Conservation (phyloP, 2,797 vertebrate species). For the Mus minutoides region DNA sequence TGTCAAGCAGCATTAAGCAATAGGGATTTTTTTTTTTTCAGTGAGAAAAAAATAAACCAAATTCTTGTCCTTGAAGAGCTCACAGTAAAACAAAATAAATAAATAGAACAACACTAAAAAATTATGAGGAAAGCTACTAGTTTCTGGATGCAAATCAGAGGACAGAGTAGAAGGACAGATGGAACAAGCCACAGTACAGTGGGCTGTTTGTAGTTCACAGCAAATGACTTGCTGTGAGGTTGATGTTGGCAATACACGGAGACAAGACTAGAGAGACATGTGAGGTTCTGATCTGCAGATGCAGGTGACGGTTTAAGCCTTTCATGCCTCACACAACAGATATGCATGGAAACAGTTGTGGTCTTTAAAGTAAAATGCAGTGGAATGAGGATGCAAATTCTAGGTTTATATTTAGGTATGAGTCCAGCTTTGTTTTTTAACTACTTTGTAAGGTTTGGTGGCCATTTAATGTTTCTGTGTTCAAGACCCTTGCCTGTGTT, state of each 20-base stretch:
- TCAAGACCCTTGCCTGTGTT: neutral
- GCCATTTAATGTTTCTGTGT: neutral
- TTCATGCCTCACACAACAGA: neutral
- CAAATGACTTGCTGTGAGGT: neutral
- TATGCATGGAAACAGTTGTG: neutral
- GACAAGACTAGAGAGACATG: neutral
- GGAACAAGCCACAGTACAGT: no score
- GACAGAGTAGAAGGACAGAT: neutral
- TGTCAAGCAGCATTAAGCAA: neutral
- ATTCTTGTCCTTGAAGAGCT: neutral
- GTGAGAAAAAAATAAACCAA: slow-evolving; percentile 40
- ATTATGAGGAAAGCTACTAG: neutral
- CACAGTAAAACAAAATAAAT: slow-evolving; percentile 51
- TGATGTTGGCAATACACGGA: neutral
- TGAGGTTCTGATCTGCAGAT: neutral
- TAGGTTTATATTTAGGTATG: neutral
- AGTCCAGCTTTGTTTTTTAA: neutral
- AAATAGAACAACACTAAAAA: neutral
- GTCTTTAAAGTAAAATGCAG: neutral
- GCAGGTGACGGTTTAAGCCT: neutral
- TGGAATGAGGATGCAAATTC: neutral
- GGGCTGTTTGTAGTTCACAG: neutral
- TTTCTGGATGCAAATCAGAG: neutral
- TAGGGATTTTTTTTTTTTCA: neutral
- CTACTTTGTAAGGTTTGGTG: neutral